These are phyloP conservation scores for Thyatira batis DNA, from an alignment of 2,888 invertebrate species.

Conservation along the genomic window DNA sequence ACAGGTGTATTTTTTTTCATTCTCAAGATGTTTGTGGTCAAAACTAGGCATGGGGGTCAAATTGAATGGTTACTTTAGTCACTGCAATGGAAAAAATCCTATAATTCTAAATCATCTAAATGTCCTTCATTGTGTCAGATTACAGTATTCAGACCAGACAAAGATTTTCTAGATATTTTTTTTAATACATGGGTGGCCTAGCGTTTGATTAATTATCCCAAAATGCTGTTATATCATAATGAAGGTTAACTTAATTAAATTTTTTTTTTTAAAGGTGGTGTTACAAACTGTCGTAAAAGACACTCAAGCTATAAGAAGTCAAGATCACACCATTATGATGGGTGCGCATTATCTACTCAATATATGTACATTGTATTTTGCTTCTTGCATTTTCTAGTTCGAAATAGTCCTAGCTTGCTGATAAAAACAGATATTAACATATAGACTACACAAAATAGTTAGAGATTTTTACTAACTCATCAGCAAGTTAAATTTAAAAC, in stretches of 20 bases:
- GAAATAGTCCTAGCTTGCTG: background rate
- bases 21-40: background rate
- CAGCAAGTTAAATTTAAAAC: too few species aligned
- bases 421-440: too few species aligned
- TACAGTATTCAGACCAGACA: too few species aligned
- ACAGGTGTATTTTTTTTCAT: background rate
- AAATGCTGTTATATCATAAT: background rate
- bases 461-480: too few species aligned
- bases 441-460: too few species aligned
- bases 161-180: too few species aligned
- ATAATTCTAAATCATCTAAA: too few species aligned
- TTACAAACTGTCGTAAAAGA: slow-evolving; percentile 30
- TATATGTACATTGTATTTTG: background rate
- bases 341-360: background rate
- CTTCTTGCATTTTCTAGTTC: background rate
- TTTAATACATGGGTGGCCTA: too few species aligned
- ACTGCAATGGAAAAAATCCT: too few species aligned
- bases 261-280: slow-evolving; percentile 29
- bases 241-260: background rate
- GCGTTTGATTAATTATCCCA: background rate
- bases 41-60: background rate
- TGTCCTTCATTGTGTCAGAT: too few species aligned
- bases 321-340: slow-evolving; percentile 10
- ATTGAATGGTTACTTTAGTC: background rate
- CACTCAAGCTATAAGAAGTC: slow-evolving; percentile 22